phyloP scores from a whole-genome alignment of 1,140 invertebrate species.

The Drosophila repletoides region DNA sequence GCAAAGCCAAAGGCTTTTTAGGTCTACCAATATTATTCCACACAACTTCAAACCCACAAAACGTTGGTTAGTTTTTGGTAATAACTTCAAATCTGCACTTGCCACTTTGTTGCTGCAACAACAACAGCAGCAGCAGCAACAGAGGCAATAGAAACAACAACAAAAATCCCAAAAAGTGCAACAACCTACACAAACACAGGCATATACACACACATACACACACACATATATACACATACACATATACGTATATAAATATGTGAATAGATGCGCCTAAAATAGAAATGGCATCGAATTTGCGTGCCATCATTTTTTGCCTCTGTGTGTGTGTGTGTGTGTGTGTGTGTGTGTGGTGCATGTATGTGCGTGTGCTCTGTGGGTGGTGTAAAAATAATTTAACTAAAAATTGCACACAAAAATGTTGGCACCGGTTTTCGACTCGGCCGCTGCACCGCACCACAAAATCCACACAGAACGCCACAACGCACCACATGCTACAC shows the following conservation, averaged over 20 bases:
- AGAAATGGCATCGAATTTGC: constrained; percentile 61
- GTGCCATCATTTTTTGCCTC: constrained; percentile 23
- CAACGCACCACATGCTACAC: background rate
- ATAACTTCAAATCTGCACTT: constrained; percentile 82
- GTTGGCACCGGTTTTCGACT: constrained; percentile 46
- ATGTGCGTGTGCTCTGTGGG: constrained; percentile 14
- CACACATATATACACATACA: background rate
- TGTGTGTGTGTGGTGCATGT: constrained; percentile 9
- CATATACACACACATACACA: constrained; percentile 20
- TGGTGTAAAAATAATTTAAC: constrained; percentile 78
- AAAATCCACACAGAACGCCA: constrained; percentile 1
- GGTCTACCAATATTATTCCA: constrained; percentile 82
- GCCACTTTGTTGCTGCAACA: constrained; percentile 67
- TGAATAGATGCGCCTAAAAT: constrained; percentile 43
- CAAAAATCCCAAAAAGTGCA: background rate
- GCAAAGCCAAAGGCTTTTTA: constrained; percentile 69
- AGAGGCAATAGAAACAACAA: constrained; percentile 4
- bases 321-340: constrained; percentile 1
- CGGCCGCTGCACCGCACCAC: constrained; percentile 27
- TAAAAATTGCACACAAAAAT: constrained; percentile 80
- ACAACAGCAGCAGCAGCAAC: constrained; percentile 17
- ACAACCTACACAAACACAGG: constrained; percentile 33
- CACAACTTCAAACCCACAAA: constrained; percentile 82
- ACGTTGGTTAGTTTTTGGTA: constrained; percentile 82
- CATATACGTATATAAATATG: background rate